Evolutionary conservation across 2,888 invertebrate genomes (phyloP).

Genomic region (Trichogramma evanescens): DNA sequence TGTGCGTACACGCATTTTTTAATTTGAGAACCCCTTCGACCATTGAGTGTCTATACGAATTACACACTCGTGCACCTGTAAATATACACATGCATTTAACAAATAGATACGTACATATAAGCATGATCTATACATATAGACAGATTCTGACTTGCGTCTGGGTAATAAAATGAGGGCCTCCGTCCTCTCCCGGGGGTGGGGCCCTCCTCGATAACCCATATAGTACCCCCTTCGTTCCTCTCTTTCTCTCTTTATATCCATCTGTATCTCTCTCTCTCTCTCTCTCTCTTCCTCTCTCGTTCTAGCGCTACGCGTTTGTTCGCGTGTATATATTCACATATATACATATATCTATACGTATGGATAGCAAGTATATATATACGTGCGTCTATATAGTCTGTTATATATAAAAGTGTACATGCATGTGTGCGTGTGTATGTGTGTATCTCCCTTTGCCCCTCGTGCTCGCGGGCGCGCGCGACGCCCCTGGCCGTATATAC

Average conservation of each 20-base stretch:
- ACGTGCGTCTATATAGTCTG: no score
- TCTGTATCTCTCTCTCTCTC: slow-evolving; percentile 13
- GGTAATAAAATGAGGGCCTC: slow-evolving; percentile 48
- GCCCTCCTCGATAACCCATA: slow-evolving; percentile 48
- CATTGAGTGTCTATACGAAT: no score
- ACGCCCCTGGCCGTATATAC: slow-evolving; percentile 46
- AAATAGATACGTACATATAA: no score
- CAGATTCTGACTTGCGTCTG: slow-evolving; percentile 30
- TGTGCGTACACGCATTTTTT: no score
- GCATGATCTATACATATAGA: no score
- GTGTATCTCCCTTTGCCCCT: slow-evolving; percentile 20
- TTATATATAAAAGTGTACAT: no score
- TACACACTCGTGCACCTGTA: no score
- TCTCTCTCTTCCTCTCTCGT: slow-evolving; percentile 5
- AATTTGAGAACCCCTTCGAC: not conserved
- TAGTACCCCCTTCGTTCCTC: slow-evolving; percentile 40
- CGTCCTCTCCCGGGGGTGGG: slow-evolving; percentile 45
- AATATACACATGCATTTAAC: no score
- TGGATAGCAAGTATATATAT: no score
- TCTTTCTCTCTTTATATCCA: slow-evolving; percentile 8
- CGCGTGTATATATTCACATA: no score
- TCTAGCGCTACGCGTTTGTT: slow-evolving; percentile 29
- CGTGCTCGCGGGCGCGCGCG: slow-evolving; percentile 32
- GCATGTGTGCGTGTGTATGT: no score
- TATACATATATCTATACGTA: no score